Evolutionary conservation across 2,888 invertebrate species (phyloP).

Genomic region (Drosophila koepferae): DNA sequence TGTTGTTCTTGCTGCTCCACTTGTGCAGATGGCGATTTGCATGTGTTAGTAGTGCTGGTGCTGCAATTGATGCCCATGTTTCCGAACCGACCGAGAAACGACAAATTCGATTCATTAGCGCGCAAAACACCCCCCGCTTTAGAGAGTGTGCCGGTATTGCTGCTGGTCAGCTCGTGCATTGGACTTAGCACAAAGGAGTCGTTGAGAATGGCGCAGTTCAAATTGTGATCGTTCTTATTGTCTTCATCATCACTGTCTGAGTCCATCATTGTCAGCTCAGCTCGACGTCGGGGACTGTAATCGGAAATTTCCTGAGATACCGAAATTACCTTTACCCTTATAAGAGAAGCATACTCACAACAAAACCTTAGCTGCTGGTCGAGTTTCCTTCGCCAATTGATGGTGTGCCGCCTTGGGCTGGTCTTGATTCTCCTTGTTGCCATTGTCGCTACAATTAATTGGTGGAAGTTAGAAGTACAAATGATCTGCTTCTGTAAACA

Average conservation of each 20-base stretch:
- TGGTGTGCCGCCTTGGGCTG: background rate
- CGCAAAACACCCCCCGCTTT: conserved; percentile 36
- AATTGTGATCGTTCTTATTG: conserved; percentile 73
- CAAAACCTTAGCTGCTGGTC: conserved; percentile 29
- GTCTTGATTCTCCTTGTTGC: conserved; percentile 64
- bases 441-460: conserved; percentile 22
- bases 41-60: conserved; percentile 28
- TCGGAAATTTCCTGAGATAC: background rate
- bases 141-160: conserved; percentile 39
- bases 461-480: background rate
- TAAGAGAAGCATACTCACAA: conserved; percentile 53
- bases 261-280: conserved; percentile 81
- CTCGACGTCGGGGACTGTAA: conserved; percentile 80
- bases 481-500: background rate
- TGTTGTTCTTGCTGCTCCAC: conserved; percentile 14
- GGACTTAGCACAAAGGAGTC: conserved; percentile 84
- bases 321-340: background rate
- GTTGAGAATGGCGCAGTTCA: conserved; percentile 84
- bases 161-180: conserved; percentile 55
- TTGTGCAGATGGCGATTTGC: conserved; percentile 14
- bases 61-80: conserved; percentile 75
- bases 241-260: conserved; percentile 83
- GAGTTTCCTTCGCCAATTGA: conserved; percentile 10
- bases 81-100: conserved; percentile 76
- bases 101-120: conserved; percentile 63